Conservation (phyloP, 2,888 invertebrate species). For the Ernsta delagoae region DNA sequence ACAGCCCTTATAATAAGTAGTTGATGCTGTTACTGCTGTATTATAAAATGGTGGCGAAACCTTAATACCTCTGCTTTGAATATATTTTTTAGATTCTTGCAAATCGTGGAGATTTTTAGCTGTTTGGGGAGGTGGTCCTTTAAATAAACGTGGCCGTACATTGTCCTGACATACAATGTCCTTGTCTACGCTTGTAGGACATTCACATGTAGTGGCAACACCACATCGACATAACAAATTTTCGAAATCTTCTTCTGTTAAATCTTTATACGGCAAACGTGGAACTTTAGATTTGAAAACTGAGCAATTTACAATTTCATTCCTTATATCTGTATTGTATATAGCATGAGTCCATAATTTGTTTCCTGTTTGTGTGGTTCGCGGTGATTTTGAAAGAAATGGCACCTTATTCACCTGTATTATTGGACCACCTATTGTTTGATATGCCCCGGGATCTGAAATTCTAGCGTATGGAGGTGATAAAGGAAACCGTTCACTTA, state of each 20-base stretch:
- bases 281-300: constrained; percentile 61
- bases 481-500: constrained; percentile 56
- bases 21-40: constrained; percentile 55
- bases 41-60: constrained; percentile 65
- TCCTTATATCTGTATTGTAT: constrained; percentile 49
- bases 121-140: constrained; percentile 53
- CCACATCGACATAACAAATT: constrained; percentile 64
- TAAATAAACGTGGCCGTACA: constrained; percentile 55
- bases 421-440: constrained; percentile 44
- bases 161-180: constrained; percentile 58
- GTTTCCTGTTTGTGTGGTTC: constrained; percentile 47
- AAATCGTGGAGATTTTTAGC: not conserved
- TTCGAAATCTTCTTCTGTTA: no score
- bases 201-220: constrained; percentile 58
- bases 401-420: constrained; percentile 53
- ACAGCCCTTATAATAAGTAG: constrained; percentile 68
- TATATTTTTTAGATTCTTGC: constrained; percentile 50
- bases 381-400: constrained; percentile 61
- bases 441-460: constrained; percentile 69
- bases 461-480: constrained; percentile 53
- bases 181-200: constrained; percentile 49
- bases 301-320: constrained; percentile 61
- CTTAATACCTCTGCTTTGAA: constrained; percentile 32
- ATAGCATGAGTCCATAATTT: constrained; percentile 64
- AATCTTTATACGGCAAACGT: constrained; percentile 65